These are phyloP conservation scores for Sinocyclocheilus rhinocerous DNA, from an alignment of 2,113 vertebrate genomes.

Conservation along the genomic window DNA sequence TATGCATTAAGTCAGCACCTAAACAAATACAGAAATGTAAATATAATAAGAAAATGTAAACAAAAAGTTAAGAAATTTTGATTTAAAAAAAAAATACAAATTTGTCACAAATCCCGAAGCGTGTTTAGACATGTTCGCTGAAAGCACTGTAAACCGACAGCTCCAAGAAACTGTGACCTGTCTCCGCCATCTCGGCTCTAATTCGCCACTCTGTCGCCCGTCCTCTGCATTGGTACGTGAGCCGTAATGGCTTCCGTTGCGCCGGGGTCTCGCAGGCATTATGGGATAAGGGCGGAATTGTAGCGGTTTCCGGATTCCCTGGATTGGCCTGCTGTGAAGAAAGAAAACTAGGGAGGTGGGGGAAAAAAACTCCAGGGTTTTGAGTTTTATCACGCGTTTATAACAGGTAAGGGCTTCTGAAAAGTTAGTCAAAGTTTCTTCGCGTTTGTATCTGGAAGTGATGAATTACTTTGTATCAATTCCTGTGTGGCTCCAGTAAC, in stretches of 20 bases:
- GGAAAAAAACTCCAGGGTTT: conserved; percentile 43
- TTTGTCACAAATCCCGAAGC: neutral
- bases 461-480: neutral
- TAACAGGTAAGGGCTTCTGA: conserved; percentile 68
- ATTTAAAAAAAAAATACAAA: no score
- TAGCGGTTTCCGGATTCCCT: conserved; percentile 76
- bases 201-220: rapidly evolving
- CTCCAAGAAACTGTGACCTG: conserved; percentile 48
- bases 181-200: conserved; percentile 70
- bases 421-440: neutral
- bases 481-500: neutral
- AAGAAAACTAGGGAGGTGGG: conserved; percentile 58
- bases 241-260: conserved; percentile 71
- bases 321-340: conserved; percentile 70
- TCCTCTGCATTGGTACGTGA: neutral
- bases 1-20: neutral
- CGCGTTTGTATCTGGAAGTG: conserved; percentile 9
- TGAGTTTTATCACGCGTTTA: conserved; percentile 58
- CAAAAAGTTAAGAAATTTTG: no score
- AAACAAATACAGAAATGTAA: neutral
- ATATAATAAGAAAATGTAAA: neutral
- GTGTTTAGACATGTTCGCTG: conserved; percentile 17
- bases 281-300: conserved; percentile 67
- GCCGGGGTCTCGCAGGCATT: conserved; percentile 34
- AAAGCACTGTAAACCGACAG: no score